Percentiles rank a stretch among this genome's conserved stretches.
Conservation (phyloP, 2,113 vertebrate genomes). For the Anser brachyrhynchus region DNA sequence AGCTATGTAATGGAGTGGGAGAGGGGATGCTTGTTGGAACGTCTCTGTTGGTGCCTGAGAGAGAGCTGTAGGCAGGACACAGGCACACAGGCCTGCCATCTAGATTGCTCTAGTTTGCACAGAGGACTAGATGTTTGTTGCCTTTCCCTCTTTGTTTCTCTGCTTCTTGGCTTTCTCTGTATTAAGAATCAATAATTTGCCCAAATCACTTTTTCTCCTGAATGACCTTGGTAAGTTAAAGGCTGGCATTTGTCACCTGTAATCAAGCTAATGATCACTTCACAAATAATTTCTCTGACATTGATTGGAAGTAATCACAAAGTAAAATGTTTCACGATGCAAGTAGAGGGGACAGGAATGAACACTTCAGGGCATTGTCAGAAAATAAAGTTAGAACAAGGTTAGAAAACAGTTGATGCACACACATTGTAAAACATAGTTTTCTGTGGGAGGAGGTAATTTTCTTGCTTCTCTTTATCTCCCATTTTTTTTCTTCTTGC, state of each 20-base stretch:
- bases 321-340: not conserved
- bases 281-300: not conserved
- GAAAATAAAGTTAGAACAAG: not conserved
- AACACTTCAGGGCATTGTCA: not conserved
- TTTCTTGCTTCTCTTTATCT: not conserved
- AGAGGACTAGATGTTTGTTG: not conserved
- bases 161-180: not conserved
- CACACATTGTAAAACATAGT: not conserved
- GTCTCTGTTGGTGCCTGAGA: not conserved
- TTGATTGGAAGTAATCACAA: not conserved
- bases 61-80: not conserved
- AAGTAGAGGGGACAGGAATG: not conserved
- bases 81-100: not conserved
- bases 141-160: not conserved
- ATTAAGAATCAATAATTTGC: not conserved
- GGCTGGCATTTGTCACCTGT: not conserved
- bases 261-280: not conserved
- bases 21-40: not conserved
- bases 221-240: not conserved
- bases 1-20: rapidly evolving
- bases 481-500: not conserved
- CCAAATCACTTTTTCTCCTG: not conserved
- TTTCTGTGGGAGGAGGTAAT: not conserved
- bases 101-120: not conserved
- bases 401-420: not conserved